These are phyloP conservation scores for Pedetes capensis DNA, from an alignment of 2,113 vertebrate genomes.

Conservation along the genomic window DNA sequence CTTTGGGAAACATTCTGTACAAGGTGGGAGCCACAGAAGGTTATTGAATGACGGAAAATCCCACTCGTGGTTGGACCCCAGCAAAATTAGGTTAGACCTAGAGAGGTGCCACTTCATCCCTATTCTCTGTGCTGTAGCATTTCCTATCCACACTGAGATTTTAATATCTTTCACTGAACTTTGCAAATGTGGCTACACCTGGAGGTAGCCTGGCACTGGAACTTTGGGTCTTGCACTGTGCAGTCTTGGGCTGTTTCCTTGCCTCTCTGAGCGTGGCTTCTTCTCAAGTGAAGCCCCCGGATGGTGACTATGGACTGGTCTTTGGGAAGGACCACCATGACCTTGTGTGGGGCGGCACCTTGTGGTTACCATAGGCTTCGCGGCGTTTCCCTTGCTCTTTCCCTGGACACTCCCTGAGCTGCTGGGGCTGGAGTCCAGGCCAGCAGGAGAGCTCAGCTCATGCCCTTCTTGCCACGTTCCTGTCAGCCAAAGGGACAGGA, in stretches of 20 bases:
- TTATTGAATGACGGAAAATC: not conserved
- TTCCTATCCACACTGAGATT: not conserved
- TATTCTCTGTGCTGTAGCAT: not conserved
- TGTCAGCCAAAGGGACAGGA: too few relatives aligned
- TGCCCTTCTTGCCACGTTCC: too few relatives aligned
- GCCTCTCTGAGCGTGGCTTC: not conserved
- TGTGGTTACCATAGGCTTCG: not conserved
- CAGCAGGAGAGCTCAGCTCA: too few relatives aligned
- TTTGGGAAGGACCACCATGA: not conserved
- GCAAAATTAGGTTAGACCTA: not conserved
- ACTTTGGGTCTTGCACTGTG: not conserved
- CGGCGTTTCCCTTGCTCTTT: not conserved
- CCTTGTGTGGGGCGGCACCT: conserved; percentile 12
- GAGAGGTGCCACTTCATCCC: not conserved
- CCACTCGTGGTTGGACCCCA: not conserved
- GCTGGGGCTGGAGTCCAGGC: too few relatives aligned
- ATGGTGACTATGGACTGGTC: not conserved
- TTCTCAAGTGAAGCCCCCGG: not conserved
- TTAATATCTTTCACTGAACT: not conserved
- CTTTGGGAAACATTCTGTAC: not conserved
- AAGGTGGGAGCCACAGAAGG: not conserved
- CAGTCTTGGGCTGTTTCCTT: not conserved
- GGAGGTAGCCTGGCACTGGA: not conserved
- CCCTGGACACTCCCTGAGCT: too few relatives aligned
- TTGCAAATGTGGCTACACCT: not conserved